Conservation (phyloP, 2,113 vertebrate genomes). For the Melozone crissalis region DNA sequence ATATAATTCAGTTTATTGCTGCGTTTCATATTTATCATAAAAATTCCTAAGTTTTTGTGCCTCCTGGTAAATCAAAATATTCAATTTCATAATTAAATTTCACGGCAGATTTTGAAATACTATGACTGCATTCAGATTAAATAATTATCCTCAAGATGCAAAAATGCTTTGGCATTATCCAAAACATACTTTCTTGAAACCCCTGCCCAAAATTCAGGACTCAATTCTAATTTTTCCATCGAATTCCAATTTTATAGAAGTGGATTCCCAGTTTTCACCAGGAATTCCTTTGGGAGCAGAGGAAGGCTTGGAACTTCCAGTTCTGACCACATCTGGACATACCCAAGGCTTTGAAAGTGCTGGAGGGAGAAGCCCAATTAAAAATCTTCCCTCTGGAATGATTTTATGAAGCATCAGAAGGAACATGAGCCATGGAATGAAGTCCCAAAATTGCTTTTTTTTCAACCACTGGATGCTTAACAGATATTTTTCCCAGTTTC, state of each 20-base stretch:
- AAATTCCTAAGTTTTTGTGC: accelerated
- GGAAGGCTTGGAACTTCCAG: not conserved
- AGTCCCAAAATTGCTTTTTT: not conserved
- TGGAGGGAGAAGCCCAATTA: not conserved
- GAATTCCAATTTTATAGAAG: not conserved
- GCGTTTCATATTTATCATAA: accelerated
- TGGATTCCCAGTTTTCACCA: not conserved
- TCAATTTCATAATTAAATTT: not conserved
- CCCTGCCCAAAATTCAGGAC: not conserved
- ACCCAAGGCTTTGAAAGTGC: not conserved
- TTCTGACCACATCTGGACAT: not conserved
- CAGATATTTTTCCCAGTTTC: not conserved
- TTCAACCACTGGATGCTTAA: not conserved
- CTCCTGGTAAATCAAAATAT: not conserved
- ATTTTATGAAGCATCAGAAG: not conserved
- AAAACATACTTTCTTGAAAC: accelerated
- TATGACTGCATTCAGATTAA: not conserved
- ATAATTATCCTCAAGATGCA: not conserved
- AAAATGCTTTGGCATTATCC: not conserved
- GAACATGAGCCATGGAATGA: not conserved
- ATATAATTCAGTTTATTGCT: accelerated
- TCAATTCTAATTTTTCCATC: not conserved
- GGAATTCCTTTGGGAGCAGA: not conserved
- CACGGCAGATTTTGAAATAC: not conserved
- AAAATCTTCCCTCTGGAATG: not conserved